A percentile compares a stretch with the other conserved stretches of the same genome.
phyloP scores from a whole-genome alignment of 2,113 vertebrate species.

The Zeus faber region DNA sequence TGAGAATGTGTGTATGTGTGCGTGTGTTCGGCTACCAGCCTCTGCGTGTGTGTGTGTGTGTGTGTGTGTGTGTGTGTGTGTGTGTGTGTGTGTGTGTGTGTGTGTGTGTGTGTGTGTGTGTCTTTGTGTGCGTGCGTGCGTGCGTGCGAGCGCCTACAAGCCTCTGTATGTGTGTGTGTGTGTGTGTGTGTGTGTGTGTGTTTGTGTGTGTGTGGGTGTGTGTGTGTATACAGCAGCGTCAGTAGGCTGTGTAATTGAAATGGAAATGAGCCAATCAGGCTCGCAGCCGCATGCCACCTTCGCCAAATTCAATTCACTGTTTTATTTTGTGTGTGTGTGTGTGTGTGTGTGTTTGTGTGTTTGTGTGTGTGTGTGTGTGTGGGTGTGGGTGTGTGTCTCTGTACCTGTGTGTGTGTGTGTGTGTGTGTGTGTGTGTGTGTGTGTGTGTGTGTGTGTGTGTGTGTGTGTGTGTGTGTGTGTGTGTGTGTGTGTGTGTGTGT shows the following conservation, averaged over 20 bases:
- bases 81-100: constrained; percentile 12
- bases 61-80: constrained; percentile 15
- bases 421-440: constrained; percentile 4
- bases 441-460: background rate
- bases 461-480: background rate
- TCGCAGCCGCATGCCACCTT: constrained; percentile 74
- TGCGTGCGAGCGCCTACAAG: background rate
- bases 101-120: background rate
- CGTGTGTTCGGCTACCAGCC: too few relatives aligned
- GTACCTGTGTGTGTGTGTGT: background rate
- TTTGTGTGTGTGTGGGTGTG: constrained; percentile 16
- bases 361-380: background rate
- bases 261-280: constrained; percentile 84
- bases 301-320: constrained; percentile 67
- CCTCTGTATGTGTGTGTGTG: background rate
- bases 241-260: constrained; percentile 90
- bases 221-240: constrained; percentile 68
- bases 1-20: too few relatives aligned
- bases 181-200: constrained; percentile 6
- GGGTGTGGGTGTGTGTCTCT: background rate
- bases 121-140: constrained; percentile 8
- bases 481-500: constrained; percentile 11
- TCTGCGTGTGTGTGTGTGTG: constrained; percentile 18
- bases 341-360: constrained; percentile 18
- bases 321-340: constrained; percentile 42